Evolutionary conservation across 1,140 invertebrate species (phyloP).

Genomic region (Drosophila melanica): DNA sequence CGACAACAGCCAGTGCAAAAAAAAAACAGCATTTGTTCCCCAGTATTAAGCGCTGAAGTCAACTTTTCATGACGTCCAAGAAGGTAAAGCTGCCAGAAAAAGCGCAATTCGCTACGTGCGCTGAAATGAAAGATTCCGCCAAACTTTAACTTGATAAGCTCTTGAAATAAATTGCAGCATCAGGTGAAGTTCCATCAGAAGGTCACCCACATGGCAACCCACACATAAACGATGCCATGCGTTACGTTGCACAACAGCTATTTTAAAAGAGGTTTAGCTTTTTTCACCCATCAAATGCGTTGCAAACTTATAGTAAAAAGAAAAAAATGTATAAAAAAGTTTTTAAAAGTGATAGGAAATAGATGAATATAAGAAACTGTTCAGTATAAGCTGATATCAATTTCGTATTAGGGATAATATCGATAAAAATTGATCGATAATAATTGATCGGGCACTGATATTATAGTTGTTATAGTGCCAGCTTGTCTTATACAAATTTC

Average conservation of each 20-base stretch:
- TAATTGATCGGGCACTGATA: too few relatives aligned
- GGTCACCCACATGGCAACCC: conserved; percentile 9
- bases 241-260: neutral
- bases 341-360: too few relatives aligned
- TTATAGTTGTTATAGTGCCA: too few relatives aligned
- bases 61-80: conserved; percentile 62
- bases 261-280: conserved; percentile 23
- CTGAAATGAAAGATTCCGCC: conserved; percentile 62
- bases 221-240: neutral
- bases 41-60: conserved; percentile 30
- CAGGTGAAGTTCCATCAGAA: conserved; percentile 39
- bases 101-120: conserved; percentile 43
- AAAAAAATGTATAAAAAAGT: too few relatives aligned
- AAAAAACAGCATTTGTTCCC: conserved; percentile 36
- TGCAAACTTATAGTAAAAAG: conserved; percentile 6
- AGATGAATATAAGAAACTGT: too few relatives aligned
- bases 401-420: too few relatives aligned
- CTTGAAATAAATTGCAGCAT: conserved; percentile 62
- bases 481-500: too few relatives aligned
- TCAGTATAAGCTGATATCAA: too few relatives aligned
- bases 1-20: conserved; percentile 68
- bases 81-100: conserved; percentile 75
- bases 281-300: conserved; percentile 20
- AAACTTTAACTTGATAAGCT: conserved; percentile 81
- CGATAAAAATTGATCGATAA: too few relatives aligned